Base-by-base conservation (phyloP, 2,797 vertebrate genomes). In the Alosa sapidissima region DNA sequence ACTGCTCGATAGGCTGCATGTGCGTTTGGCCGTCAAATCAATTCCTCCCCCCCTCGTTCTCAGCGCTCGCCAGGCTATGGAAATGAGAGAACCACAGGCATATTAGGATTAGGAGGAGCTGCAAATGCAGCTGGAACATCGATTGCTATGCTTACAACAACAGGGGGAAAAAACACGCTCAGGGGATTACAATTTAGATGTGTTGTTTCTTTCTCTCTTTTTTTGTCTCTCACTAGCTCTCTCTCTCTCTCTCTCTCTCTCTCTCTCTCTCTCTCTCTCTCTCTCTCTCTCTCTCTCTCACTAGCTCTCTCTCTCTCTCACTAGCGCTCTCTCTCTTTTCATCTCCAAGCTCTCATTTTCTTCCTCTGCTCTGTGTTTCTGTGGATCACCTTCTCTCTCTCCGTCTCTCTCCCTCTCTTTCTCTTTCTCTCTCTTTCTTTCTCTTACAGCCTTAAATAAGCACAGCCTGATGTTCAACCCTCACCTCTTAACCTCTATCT, bases 71-170 rank as follows among this genome's bases (percentile, higher is more conserved):
- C 83, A 47, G 72, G 72, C 72, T 78, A 45, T 72, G 47, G 72
- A 75, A 78, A 87, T 87, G 85, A 4, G 52, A 83, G 85, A 87
- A 81, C 72, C 83, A 84, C 86, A 86, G 83, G 88, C 86, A 85
- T 81, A 85, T 86, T 85, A 85, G 86, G 87, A 89, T 88, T 84
- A 88, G 87, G 72, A 62, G 84, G 81, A 84, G 84, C 84, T 36
- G 60, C 82, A 5, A 41, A 58, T 84, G 82, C 82, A 81, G 81
- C 85, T 83, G 82, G 78, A 88, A 87, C 86, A 89, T 87, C 83
- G 84, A 87, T 88, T 89, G 86, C 81, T 86, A 72, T 88, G 89
- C 78, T 78, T 85, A 13, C 81, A 84, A 88, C 87, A 86, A 87
- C 86, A 87, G 65, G 72, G 36, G 14, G 2, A 78, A 47, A 47